phyloP scores from a whole-genome alignment of 2,888 invertebrate species.

The Gymnoscelis rufifasciata region DNA sequence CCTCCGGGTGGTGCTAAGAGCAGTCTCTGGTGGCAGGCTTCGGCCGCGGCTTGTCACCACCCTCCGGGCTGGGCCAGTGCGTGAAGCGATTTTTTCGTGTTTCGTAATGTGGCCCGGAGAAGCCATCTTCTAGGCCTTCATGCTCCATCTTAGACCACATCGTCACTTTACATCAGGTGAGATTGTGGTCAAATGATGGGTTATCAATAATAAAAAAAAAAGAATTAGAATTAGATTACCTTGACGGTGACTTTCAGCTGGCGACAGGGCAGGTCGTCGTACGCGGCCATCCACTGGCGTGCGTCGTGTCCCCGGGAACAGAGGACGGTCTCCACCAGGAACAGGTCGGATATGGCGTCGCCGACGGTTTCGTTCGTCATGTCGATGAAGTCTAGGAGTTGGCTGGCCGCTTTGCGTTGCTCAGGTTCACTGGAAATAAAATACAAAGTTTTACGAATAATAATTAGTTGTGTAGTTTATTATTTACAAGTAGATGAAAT shows the following conservation, averaged over 20 bases:
- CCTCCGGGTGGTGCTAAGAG: too few species aligned
- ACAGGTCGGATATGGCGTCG: slow-evolving; percentile 97
- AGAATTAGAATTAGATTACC: slow-evolving; percentile 57
- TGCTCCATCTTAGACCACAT: too few species aligned
- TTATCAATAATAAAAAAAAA: too few species aligned
- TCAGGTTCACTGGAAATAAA: slow-evolving; percentile 55
- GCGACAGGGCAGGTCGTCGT: slow-evolving; percentile 91
- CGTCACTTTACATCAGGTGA: too few species aligned
- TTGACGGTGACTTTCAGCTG: slow-evolving; percentile 92
- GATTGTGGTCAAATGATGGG: too few species aligned
- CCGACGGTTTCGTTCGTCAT: slow-evolving; percentile 97
- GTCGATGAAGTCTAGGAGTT: slow-evolving; percentile 85
- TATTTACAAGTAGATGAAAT: neutral
- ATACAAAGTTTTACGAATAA: too few species aligned
- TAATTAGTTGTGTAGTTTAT: neutral
- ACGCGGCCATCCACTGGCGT: slow-evolving; percentile 88
- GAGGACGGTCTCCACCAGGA: slow-evolving; percentile 94
- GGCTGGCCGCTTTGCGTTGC: slow-evolving; percentile 78
- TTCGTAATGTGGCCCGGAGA: too few species aligned
- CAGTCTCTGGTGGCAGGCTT: too few species aligned
- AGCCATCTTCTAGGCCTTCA: too few species aligned
- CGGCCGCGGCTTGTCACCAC: too few species aligned
- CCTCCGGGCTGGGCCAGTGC: too few species aligned
- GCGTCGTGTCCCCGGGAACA: slow-evolving; percentile 88
- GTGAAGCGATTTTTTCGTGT: too few species aligned